A percentile compares a stretch with the other conserved stretches of the same genome.
These are phyloP conservation scores for Hermodice carunculata DNA, from an alignment of 2,888 invertebrate species.

Conservation along the genomic window DNA sequence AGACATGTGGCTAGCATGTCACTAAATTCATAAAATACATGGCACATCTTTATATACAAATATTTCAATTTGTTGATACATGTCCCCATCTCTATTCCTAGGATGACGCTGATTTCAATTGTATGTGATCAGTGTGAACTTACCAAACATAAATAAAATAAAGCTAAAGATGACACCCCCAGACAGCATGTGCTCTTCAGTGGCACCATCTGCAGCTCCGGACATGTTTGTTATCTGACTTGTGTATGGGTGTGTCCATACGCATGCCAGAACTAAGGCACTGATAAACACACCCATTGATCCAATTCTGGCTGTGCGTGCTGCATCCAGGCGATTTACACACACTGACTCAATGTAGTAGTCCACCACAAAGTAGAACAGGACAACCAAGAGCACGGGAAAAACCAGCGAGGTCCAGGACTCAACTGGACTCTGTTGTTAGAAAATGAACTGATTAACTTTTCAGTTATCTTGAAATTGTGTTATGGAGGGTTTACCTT, in stretches of 20 bases:
- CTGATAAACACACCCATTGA: constrained; percentile 68
- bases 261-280: constrained; percentile 63
- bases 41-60: too few species aligned
- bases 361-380: constrained; percentile 71
- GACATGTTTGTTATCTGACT: constrained; percentile 56
- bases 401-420: constrained; percentile 63
- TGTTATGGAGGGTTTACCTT: too few species aligned
- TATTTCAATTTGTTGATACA: too few species aligned
- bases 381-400: constrained; percentile 65
- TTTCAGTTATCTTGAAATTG: too few species aligned
- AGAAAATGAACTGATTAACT: neutral
- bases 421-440: constrained; percentile 37
- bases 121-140: too few species aligned
- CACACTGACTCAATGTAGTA: constrained; percentile 71
- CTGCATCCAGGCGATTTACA: constrained; percentile 62
- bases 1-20: too few species aligned
- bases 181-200: constrained; percentile 70
- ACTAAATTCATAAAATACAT: too few species aligned
- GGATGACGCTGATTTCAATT: too few species aligned
- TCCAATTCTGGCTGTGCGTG: constrained; percentile 65
- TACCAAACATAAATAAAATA: constrained; percentile 70
- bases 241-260: constrained; percentile 68
- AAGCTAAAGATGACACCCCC: constrained; percentile 72
- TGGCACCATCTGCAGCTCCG: constrained; percentile 55
- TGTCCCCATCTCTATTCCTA: too few species aligned